Base-by-base conservation (phyloP, 2,797 vertebrate species). In the Eulemur coronatus region DNA sequence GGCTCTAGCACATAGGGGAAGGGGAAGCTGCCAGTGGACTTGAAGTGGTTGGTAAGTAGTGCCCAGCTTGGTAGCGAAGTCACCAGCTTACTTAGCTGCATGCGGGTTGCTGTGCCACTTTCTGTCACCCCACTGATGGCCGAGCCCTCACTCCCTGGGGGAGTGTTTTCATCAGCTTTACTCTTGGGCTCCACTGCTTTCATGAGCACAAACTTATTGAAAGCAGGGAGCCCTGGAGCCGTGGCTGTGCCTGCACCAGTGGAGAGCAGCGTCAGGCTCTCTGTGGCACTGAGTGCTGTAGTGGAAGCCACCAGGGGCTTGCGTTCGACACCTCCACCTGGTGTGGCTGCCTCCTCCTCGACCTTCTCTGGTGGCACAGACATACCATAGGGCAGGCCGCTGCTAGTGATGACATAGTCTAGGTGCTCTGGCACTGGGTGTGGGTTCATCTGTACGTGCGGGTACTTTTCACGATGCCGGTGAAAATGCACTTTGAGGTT, bases 401-500 rank as follows among this genome's bases (percentile, higher is more conserved):
- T 98, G 72, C 98, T 98, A 46, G 98, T 98, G 61, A 98, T 97
- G 88, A 98, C 98, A 0, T 98, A 98, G 98, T 98, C 99, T 73
- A 99, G 99, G 96, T 99, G 98, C 92, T 99, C 99, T 0, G 99
- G 99, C 38, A 98, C 98, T 0, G 99, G 99, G 96, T 99, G 99
- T 73, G 99, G 99, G 78, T 99, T 99, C 98, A 99, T 99, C 30
- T 99, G 99, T 80, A 99, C 99, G 41, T 99, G 99, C 0, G 99
- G 99, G 95, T 99, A 99, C 97, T 99, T 99, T 96, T 99, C 99
- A 30, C 99, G 99, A 94, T 99, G 99, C 8, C 99, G 99, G 79
- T 99, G 98, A 94, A 99, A 99, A 97, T 99, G 99, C 38, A 99
- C 99, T 97, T 99, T 99, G 35, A 99, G 99, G 98, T 99, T 99